These are phyloP conservation scores for Lasius platythorax DNA, from an alignment of 2,888 invertebrate genomes.

Conservation along the genomic window DNA sequence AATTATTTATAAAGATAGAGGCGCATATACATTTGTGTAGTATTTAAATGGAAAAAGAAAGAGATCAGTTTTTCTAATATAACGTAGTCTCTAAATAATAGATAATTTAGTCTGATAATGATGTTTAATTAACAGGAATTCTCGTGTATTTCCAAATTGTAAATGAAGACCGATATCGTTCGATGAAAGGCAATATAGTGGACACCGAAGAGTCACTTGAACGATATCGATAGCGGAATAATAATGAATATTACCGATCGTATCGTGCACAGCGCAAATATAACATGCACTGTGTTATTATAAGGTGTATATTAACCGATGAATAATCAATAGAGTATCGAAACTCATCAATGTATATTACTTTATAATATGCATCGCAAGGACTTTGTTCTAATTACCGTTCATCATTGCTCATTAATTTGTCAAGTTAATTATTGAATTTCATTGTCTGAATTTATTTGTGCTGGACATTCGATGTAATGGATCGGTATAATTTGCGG, in stretches of 20 bases:
- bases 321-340: slow-evolving; percentile 18
- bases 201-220: not conserved
- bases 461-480: slow-evolving; percentile 10
- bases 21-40: not conserved
- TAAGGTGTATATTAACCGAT: slow-evolving; percentile 30
- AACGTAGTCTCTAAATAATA: not conserved
- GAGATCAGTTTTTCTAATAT: not conserved
- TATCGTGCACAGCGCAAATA: not conserved
- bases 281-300: not conserved
- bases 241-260: slow-evolving; percentile 20
- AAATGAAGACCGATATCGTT: slow-evolving; percentile 12
- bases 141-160: not conserved
- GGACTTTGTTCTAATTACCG: slow-evolving; percentile 32
- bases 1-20: not conserved
- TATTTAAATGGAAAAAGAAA: not conserved
- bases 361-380: slow-evolving; percentile 21
- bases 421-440: slow-evolving; percentile 38
- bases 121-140: slow-evolving; percentile 1
- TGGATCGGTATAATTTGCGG: slow-evolving; percentile 9
- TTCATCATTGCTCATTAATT: slow-evolving; percentile 16
- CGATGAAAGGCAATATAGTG: not conserved
- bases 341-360: not conserved
- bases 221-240: not conserved
- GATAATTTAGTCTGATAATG: not conserved
- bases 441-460: slow-evolving; percentile 9